These are phyloP conservation scores for Paramisgurnus dabryanus DNA, from an alignment of 2,113 vertebrate genomes.

Conservation along the genomic window DNA sequence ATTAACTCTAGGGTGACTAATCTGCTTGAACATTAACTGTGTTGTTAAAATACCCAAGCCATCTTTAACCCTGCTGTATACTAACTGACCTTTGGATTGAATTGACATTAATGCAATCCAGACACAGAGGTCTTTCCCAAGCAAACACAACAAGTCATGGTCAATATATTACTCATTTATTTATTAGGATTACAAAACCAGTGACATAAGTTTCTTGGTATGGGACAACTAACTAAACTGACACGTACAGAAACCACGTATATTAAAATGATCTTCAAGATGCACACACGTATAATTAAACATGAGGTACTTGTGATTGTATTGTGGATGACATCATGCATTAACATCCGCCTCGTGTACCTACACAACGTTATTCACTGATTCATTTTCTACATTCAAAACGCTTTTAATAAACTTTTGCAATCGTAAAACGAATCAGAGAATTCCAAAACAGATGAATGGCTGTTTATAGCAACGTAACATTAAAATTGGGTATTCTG, in stretches of 20 bases:
- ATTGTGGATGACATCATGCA: neutral
- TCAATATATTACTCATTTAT: no score
- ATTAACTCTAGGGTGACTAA: slow-evolving; percentile 24
- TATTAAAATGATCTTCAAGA: neutral
- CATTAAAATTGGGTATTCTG: no score
- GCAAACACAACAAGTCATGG: neutral
- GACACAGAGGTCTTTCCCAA: slow-evolving; percentile 5
- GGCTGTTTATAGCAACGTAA: no score
- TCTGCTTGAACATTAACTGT: slow-evolving; percentile 52
- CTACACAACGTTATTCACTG: neutral
- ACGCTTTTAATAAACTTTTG: no score
- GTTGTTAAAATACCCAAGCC: slow-evolving; percentile 14
- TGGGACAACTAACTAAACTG: neutral
- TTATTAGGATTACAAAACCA: neutral
- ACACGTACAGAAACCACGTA: neutral
- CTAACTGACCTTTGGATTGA: slow-evolving; percentile 51
- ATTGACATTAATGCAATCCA: slow-evolving; percentile 25
- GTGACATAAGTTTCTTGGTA: neutral
- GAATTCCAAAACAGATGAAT: no score
- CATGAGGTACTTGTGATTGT: neutral
- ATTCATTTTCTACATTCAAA: no score
- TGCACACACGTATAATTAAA: neutral
- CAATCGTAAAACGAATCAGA: no score
- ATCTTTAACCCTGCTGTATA: slow-evolving; percentile 21
- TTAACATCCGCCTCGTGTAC: neutral